Conservation (phyloP, 2,113 vertebrate species). For the Alligator sinensis region DNA sequence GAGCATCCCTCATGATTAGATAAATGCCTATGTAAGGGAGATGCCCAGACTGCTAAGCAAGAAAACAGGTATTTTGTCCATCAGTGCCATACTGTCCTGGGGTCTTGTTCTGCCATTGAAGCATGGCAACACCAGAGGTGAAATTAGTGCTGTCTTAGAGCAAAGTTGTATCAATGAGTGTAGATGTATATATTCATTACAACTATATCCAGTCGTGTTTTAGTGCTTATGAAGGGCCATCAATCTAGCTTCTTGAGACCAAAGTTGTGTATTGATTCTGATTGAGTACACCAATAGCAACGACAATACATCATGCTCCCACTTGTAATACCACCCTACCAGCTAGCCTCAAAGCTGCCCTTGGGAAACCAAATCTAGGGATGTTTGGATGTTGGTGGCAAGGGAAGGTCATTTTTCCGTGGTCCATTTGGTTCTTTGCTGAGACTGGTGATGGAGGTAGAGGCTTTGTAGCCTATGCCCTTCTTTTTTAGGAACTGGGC, state of each 20-base stretch:
- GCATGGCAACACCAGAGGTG: neutral
- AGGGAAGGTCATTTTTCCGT: neutral
- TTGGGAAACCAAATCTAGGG: neutral
- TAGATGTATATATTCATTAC: neutral
- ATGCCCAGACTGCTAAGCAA: neutral
- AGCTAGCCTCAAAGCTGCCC: neutral
- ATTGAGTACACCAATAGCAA: neutral
- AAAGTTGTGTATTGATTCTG: neutral
- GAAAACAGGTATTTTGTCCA: rapidly evolving
- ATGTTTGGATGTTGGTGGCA: neutral
- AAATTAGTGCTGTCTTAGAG: neutral
- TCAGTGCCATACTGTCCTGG: neutral
- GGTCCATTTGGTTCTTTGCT: neutral
- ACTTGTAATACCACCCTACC: neutral
- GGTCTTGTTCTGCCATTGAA: neutral
- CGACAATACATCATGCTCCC: neutral
- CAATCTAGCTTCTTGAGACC: neutral
- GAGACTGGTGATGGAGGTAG: neutral
- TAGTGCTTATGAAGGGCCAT: neutral
- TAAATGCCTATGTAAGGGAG: rapidly evolving
- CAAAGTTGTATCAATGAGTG: neutral
- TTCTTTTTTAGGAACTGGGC: neutral
- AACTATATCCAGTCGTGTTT: neutral
- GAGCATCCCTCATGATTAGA: neutral
- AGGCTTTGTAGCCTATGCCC: neutral